Evolutionary conservation across 2,113 vertebrate genomes (phyloP).

Genomic region (Ancistrus triradiatus): DNA sequence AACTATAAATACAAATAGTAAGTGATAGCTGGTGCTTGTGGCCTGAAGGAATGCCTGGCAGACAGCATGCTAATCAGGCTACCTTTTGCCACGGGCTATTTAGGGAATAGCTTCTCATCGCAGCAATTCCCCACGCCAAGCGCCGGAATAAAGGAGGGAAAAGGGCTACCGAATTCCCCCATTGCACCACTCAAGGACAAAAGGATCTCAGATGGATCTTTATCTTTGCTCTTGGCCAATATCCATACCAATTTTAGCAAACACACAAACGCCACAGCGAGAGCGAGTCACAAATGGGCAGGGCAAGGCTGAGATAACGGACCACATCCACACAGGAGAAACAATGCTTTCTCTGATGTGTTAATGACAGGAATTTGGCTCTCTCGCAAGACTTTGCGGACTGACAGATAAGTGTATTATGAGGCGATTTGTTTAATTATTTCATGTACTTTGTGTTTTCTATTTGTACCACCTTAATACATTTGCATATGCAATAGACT

Average conservation of each 20-base stretch:
- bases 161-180: conserved; percentile 64
- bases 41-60: conserved; percentile 72
- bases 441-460: no score
- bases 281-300: conserved; percentile 46
- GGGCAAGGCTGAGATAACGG: conserved; percentile 26
- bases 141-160: conserved; percentile 59
- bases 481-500: no score
- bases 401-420: no score
- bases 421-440: no score
- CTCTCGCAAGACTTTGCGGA: no score
- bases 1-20: conserved; percentile 79
- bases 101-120: conserved; percentile 76
- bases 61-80: conserved; percentile 77
- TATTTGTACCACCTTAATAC: no score
- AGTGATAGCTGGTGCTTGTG: conserved; percentile 70
- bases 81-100: conserved; percentile 77
- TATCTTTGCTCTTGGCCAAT: conserved; percentile 73
- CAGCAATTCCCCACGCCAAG: conserved; percentile 65
- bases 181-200: conserved; percentile 73
- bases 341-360: conserved; percentile 26
- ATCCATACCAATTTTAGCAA: conserved; percentile 70
- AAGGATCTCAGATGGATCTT: conserved; percentile 72
- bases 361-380: conserved; percentile 13
- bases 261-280: conserved; percentile 48
- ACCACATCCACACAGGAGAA: conserved; percentile 52